Percentiles rank a stretch among this genome's conserved stretches.
Evolutionary conservation across 1,140 invertebrate genomes (phyloP).

Genomic region (Bathynomus jamesi): DNA sequence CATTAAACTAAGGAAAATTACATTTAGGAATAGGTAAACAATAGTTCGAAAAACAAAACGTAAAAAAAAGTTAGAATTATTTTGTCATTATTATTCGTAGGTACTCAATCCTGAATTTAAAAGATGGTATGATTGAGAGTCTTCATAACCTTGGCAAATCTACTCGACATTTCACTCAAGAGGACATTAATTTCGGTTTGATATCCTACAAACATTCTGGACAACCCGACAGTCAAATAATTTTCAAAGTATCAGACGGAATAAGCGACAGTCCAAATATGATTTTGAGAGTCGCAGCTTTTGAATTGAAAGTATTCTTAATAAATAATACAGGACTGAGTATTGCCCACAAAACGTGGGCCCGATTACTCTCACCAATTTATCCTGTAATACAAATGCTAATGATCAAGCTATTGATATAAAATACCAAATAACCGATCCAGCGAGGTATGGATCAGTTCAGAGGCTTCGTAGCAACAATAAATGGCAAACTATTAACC

Average conservation of each 20-base stretch:
- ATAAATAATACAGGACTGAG: slow-evolving; percentile 48
- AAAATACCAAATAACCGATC: slow-evolving; percentile 46
- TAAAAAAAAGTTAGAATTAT: too few species aligned
- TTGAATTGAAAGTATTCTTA: slow-evolving; percentile 55
- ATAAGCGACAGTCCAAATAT: background rate
- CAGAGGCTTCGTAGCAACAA: slow-evolving; percentile 43
- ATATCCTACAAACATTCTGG: background rate
- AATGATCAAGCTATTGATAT: slow-evolving; percentile 70
- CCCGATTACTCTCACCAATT: slow-evolving; percentile 66
- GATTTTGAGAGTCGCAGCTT: slow-evolving; percentile 43
- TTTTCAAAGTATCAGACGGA: background rate
- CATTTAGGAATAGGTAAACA: too few species aligned
- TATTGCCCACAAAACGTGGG: slow-evolving; percentile 68
- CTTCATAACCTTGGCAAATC: background rate
- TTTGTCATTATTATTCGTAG: too few species aligned
- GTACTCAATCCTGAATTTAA: background rate
- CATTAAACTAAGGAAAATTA: too few species aligned
- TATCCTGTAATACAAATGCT: slow-evolving; percentile 79
- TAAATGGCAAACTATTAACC: slow-evolving; percentile 63
- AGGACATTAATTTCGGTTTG: background rate
- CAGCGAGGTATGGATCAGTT: slow-evolving; percentile 45
- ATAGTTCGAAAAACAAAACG: too few species aligned
- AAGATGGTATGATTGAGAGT: background rate
- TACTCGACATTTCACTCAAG: background rate
- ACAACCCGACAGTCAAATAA: background rate